A percentile compares a stretch with the other conserved stretches of the same genome.
Conservation (phyloP, 2,888 invertebrate species). For the Nezara viridula region DNA sequence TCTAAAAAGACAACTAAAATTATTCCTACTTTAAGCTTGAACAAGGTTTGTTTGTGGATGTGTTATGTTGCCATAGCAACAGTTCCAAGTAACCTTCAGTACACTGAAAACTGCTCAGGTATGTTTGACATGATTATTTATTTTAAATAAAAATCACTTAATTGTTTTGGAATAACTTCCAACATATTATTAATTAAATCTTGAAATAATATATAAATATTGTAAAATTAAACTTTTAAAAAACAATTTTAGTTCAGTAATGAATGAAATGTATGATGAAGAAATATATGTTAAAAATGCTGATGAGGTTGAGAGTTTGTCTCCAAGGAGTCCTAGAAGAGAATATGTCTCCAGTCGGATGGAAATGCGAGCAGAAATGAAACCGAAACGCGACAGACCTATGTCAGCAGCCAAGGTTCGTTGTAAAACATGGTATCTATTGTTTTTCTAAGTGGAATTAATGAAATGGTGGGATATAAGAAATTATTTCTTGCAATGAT, state of each 20-base stretch:
- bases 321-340: conserved; percentile 67
- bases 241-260: background rate
- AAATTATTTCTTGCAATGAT: no score
- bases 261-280: conserved; percentile 73
- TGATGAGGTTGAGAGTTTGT: conserved; percentile 73
- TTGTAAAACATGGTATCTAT: no score
- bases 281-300: conserved; percentile 74
- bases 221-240: background rate
- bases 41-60: background rate
- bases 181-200: background rate
- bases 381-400: conserved; percentile 61
- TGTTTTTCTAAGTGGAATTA: no score
- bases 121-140: background rate
- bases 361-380: conserved; percentile 63
- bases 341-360: conserved; percentile 55
- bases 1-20: background rate
- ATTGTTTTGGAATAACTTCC: background rate
- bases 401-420: conserved; percentile 58
- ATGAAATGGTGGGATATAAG: no score
- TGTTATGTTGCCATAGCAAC: background rate
- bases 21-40: background rate
- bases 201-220: background rate
- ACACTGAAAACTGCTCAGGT: conserved; percentile 5
- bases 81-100: background rate
- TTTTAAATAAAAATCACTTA: background rate